These are phyloP conservation scores for Nomada lathburiana DNA, from an alignment of 2,888 invertebrate genomes.

Conservation along the genomic window DNA sequence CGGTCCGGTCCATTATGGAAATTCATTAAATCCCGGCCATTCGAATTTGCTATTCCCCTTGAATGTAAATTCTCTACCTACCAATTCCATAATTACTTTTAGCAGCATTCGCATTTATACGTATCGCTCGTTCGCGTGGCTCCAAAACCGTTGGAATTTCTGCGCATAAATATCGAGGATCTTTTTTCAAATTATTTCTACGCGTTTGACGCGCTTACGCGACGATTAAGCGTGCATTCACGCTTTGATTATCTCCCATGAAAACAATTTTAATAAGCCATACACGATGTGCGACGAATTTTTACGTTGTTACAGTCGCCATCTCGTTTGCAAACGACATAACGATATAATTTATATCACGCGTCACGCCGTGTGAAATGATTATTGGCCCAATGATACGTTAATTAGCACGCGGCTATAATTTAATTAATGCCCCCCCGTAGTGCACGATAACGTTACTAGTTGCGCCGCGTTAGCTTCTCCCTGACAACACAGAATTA, in stretches of 20 bases:
- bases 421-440: slow-evolving; percentile 51
- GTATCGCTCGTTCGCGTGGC: slow-evolving; percentile 18
- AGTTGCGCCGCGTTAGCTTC: slow-evolving; percentile 39
- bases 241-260: neutral
- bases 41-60: slow-evolving; percentile 19
- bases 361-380: slow-evolving; percentile 32
- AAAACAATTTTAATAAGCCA: neutral
- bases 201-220: neutral
- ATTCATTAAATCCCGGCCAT: slow-evolving; percentile 52
- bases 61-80: slow-evolving; percentile 44
- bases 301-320: neutral
- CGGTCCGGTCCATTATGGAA: slow-evolving; percentile 44
- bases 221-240: neutral
- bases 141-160: slow-evolving; percentile 10
- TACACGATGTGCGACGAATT: neutral
- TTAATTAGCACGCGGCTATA: slow-evolving; percentile 49
- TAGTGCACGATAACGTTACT: slow-evolving; percentile 28
- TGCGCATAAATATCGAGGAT: slow-evolving; percentile 10
- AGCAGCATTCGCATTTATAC: slow-evolving; percentile 39
- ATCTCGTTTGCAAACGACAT: neutral
- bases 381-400: slow-evolving; percentile 44
- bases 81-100: slow-evolving; percentile 53
- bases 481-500: slow-evolving; percentile 21
- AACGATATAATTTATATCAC: slow-evolving; percentile 9
- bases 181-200: neutral